Evolutionary conservation across 2,797 vertebrate species (phyloP).

Genomic region (Simalia tracyae): DNA sequence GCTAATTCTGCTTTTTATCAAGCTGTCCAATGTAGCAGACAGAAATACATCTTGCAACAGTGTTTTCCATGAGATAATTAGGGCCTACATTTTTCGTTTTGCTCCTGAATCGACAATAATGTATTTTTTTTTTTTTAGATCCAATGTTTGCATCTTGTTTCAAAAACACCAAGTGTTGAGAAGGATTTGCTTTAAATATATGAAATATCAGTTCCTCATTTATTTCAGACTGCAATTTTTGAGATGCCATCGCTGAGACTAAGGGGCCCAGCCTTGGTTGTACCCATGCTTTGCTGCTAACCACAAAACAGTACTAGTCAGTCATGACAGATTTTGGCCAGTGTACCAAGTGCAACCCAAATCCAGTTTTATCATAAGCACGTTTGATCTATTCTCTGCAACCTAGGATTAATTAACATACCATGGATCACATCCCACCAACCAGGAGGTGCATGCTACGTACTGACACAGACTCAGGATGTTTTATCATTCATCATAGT

Average conservation of each 20-base stretch:
- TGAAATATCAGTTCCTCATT: not conserved
- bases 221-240: too few species aligned
- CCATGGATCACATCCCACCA: not conserved
- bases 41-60: not conserved
- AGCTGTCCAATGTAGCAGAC: not conserved
- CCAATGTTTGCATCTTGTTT: not conserved
- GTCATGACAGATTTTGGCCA: too few species aligned
- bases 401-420: not conserved
- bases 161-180: conserved; percentile 5
- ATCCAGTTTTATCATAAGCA: too few species aligned
- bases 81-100: not conserved
- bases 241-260: too few species aligned
- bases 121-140: too few species aligned
- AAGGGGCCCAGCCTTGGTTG: too few species aligned
- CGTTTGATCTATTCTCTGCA: not conserved
- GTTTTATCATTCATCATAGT: not conserved
- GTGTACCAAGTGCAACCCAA: too few species aligned
- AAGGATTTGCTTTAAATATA: conserved; percentile 9
- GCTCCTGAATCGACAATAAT: not conserved
- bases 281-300: too few species aligned
- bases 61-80: not conserved
- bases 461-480: not conserved
- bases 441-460: not conserved
- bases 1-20: not conserved
- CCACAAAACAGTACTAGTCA: too few species aligned